Conservation (phyloP, 2,797 vertebrate genomes). For the Phoebastria nigripes region DNA sequence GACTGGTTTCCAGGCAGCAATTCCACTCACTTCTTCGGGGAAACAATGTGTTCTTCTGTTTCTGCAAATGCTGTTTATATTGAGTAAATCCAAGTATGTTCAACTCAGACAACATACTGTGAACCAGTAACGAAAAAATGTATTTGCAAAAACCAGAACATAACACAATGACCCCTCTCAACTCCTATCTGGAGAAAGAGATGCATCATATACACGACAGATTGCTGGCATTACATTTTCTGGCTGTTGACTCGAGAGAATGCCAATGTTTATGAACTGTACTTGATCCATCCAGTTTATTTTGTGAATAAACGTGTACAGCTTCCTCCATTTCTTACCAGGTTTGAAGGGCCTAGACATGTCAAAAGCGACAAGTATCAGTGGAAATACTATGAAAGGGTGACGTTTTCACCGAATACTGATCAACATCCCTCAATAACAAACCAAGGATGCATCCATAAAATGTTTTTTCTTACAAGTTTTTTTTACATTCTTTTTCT, state of each 20-base stretch:
- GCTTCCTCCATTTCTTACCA: neutral
- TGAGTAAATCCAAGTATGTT: conserved; percentile 23
- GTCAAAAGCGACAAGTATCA: neutral
- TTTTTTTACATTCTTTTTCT: neutral
- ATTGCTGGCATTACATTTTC: conserved; percentile 8
- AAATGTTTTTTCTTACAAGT: neutral
- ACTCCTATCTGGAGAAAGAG: neutral
- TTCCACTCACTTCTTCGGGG: neutral
- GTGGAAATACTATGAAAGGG: neutral
- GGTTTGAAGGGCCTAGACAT: neutral
- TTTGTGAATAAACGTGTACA: neutral
- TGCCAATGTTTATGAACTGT: neutral
- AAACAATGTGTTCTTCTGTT: conserved; percentile 16
- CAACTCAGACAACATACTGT: neutral
- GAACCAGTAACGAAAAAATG: neutral
- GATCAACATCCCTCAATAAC: neutral
- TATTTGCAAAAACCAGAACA: conserved; percentile 55
- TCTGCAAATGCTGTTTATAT: conserved; percentile 57
- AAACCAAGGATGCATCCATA: neutral
- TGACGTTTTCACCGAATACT: neutral
- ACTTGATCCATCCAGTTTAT: conserved; percentile 1
- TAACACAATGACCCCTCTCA: conserved; percentile 5
- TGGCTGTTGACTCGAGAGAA: neutral
- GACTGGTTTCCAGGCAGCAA: conserved; percentile 57
- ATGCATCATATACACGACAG: neutral